These are phyloP conservation scores for Neolamprologus sp. DNA, from an alignment of 2,113 vertebrate genomes.

Conservation along the genomic window DNA sequence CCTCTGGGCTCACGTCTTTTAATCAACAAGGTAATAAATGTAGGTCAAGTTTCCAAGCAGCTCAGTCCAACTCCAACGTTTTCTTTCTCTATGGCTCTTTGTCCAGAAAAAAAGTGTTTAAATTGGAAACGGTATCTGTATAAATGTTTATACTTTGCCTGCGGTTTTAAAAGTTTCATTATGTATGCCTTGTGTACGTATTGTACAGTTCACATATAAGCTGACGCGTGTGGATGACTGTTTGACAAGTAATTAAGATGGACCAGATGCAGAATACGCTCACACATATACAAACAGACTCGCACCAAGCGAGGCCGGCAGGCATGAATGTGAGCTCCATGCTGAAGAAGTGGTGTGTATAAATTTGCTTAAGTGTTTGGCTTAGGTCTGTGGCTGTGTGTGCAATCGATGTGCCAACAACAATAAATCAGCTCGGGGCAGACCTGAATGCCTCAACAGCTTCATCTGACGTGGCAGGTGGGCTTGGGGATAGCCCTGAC, in stretches of 20 bases:
- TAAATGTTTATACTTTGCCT: slow-evolving; percentile 10
- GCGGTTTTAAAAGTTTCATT: neutral
- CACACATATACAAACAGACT: neutral
- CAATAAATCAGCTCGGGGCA: slow-evolving; percentile 48
- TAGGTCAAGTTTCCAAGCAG: neutral
- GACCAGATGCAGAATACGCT: slow-evolving; percentile 2
- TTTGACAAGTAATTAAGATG: slow-evolving; percentile 25
- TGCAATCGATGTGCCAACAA: slow-evolving; percentile 48
- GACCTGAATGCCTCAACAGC: slow-evolving; percentile 20
- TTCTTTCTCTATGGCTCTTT: neutral
- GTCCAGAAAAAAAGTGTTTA: neutral
- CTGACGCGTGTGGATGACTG: neutral
- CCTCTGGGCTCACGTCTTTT: neutral
- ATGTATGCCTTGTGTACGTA: neutral
- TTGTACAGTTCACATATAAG: neutral
- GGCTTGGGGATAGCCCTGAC: slow-evolving; percentile 8
- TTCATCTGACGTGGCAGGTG: slow-evolving; percentile 43
- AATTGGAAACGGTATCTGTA: neutral
- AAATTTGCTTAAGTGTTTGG: slow-evolving; percentile 58
- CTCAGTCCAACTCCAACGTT: neutral
- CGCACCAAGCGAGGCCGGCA: neutral
- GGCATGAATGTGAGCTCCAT: slow-evolving; percentile 51
- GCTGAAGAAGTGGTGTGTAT: slow-evolving; percentile 49
- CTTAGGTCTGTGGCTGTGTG: slow-evolving; percentile 45
- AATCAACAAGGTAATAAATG: neutral